Evolutionary conservation across 2,888 invertebrate genomes (phyloP).

Genomic region (Cyaniris semiargus): DNA sequence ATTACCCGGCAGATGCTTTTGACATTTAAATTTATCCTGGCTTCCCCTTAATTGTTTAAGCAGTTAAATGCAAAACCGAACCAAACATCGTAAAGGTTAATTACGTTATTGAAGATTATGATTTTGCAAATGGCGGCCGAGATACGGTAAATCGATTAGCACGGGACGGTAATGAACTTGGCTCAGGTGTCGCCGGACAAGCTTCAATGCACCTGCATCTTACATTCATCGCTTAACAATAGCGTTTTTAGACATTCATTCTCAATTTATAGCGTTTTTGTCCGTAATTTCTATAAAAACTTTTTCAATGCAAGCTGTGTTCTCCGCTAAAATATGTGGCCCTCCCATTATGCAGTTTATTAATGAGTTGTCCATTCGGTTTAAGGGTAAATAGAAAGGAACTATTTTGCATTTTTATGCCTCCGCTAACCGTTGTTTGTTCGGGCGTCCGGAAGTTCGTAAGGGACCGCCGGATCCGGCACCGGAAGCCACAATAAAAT

Average conservation of each 20-base stretch:
- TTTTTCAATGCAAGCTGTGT: conserved; percentile 3
- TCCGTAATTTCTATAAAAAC: conserved; percentile 15
- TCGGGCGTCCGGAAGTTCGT: neutral
- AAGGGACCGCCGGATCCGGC: neutral
- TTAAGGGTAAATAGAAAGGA: neutral
- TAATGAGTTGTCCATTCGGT: neutral
- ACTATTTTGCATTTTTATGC: neutral
- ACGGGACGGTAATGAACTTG: conserved; percentile 76
- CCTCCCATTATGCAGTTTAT: neutral
- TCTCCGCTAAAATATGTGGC: neutral
- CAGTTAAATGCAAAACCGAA: neutral
- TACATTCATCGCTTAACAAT: conserved; percentile 26
- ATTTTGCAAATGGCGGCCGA: conserved; percentile 57
- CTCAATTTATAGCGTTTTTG: conserved; percentile 1
- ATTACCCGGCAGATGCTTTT: neutral
- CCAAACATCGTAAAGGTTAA: conserved; percentile 32
- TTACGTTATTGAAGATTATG: conserved; percentile 48
- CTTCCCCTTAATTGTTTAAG: neutral
- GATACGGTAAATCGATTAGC: conserved; percentile 68
- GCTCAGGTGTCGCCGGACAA: conserved; percentile 65
- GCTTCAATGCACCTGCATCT: conserved; percentile 46
- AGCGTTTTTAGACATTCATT: conserved; percentile 5
- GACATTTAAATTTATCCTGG: neutral
- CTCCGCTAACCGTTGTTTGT: neutral
- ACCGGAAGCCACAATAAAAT: neutral